A percentile compares a stretch with the other conserved stretches of the same genome.
phyloP scores from a whole-genome alignment of 2,888 invertebrate genomes.

The Trichogramma dendrolimi region DNA sequence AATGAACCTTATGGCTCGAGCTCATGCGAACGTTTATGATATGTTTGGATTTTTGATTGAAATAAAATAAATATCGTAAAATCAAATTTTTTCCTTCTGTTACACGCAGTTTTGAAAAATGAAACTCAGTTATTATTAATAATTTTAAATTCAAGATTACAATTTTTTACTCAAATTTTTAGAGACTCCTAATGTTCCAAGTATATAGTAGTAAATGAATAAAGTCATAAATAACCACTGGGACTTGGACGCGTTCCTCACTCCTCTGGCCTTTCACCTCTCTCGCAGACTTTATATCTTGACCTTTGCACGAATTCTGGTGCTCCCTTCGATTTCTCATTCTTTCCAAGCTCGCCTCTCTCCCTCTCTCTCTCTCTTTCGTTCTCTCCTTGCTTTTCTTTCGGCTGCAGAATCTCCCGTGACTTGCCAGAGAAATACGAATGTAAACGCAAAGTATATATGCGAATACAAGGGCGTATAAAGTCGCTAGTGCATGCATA shows the following conservation, averaged over 20 bases:
- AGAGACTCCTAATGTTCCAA: too few species aligned
- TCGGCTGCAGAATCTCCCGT: background rate
- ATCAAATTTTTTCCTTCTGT: background rate
- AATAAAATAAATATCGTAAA: conserved; percentile 21
- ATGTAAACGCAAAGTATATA: too few species aligned
- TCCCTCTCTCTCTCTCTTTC: conserved; percentile 16
- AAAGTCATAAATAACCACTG: conserved; percentile 39
- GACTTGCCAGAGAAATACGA: too few species aligned
- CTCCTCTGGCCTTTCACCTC: conserved; percentile 11
- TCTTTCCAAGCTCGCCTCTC: conserved; percentile 10
- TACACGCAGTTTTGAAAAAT: too few species aligned
- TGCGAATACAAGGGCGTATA: too few species aligned
- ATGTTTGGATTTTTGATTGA: conserved; percentile 21
- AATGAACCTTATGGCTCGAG: conserved; percentile 25
- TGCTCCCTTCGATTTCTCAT: conserved; percentile 10
- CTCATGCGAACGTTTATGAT: conserved; percentile 8
- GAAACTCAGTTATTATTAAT: too few species aligned
- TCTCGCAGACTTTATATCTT: conserved; percentile 14
- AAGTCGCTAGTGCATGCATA: too few species aligned
- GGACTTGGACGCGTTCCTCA: conserved; percentile 21
- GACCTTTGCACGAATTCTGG: conserved; percentile 24
- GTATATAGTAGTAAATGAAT: too few species aligned
- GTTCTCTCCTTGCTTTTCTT: conserved; percentile 11
- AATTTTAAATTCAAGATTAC: too few species aligned
- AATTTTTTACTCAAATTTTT: too few species aligned